Evolutionary conservation across 2,888 invertebrate species (phyloP), one percentile per base, ranked within the genome.

Genomic region (Zelleria hepariella): DNA sequence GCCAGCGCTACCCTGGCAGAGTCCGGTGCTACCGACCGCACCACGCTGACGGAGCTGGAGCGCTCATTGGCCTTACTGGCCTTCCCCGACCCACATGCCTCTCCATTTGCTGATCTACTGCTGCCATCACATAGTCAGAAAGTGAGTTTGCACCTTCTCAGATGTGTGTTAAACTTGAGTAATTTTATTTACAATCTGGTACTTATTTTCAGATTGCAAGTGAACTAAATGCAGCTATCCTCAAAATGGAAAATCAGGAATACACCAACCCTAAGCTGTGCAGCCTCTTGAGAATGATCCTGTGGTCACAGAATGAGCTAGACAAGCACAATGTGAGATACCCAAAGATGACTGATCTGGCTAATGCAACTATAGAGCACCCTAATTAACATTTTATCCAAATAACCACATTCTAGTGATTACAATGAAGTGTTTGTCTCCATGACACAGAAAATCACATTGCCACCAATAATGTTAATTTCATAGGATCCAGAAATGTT

Each of bases 171-270:
- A 15, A 15, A 48, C 6, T 48, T 5, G n/a, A 5, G 4, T 15
- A 52, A 23, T 23, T 49, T 49, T 49, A 21, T 20, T 21, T 49
- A 18, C 18, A 18, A 18, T 7, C 6, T 32, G 32, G 32, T 5
- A 32, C 32, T 32, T 32, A 21, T 65, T 75, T 71, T 51, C 75
- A 95, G 95, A 95, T 98, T 74, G 98, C 98, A 23, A 98, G 98
- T 87, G 98, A 98, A 88, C 90, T 99, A 20, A 99, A 99, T 84
- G 96, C 98, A 57, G 98, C 98, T n/a, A 98, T 99, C 68, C 87
- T 99, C 59, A 96, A 97, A 77, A 95, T 95, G 89, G 98, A 98
- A 78, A 95, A 97, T 72, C 94, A 95, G 75, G 96, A 97, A 75
- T 94, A 95, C 57, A 96, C 96, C 1, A 95, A 96, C 61, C 97